A percentile compares a stretch with the other conserved stretches of the same genome.
phyloP scores from a whole-genome alignment of 2,113 vertebrate species.

The Leucoraja erinaceus region DNA sequence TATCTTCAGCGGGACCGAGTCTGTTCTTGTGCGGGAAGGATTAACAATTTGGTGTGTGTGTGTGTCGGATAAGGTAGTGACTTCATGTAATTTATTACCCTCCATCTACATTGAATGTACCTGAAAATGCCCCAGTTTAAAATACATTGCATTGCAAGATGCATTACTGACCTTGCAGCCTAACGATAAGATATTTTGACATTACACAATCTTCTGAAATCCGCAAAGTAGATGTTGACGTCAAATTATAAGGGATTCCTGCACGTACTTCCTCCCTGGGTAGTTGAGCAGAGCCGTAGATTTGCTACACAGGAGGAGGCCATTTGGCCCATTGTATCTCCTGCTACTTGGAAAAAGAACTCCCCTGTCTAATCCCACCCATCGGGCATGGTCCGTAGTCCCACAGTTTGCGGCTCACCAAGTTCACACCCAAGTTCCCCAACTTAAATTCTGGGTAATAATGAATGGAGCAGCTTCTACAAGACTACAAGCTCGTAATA shows the following conservation, averaged over 20 bases:
- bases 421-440: too few species aligned
- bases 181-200: not conserved
- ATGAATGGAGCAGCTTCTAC: not conserved
- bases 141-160: not conserved
- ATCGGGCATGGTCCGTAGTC: too few species aligned
- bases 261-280: not conserved
- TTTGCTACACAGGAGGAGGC: too few species aligned
- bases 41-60: not conserved
- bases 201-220: not conserved
- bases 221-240: not conserved
- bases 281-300: not conserved
- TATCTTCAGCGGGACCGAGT: not conserved
- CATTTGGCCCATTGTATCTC: too few species aligned
- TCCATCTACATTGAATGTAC: not conserved
- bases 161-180: not conserved
- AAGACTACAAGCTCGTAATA: not conserved
- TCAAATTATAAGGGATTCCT: not conserved
- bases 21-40: not conserved
- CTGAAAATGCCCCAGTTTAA: not conserved
- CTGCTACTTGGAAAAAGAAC: too few species aligned
- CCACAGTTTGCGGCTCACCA: too few species aligned
- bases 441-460: too few species aligned
- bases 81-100: not conserved
- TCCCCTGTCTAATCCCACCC: too few species aligned
- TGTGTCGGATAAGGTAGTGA: not conserved